Conservation (phyloP, 2,113 vertebrate genomes). For the Campylomormyrus tamandua region DNA sequence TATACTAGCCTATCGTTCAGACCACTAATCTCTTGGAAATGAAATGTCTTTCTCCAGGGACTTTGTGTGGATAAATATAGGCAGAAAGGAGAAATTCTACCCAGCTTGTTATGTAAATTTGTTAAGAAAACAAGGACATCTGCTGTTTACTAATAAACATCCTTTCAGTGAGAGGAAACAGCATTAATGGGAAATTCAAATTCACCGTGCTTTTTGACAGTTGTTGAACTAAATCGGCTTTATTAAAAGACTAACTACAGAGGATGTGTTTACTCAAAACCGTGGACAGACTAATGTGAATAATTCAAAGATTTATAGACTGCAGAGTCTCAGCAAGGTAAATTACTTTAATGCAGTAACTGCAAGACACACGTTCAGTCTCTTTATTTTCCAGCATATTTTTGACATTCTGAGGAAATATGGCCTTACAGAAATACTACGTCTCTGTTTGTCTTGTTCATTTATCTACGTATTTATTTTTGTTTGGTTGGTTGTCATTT, state of each 20-base stretch:
- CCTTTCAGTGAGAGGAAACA: slow-evolving; percentile 26
- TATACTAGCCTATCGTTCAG: slow-evolving; percentile 30
- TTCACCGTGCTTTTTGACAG: slow-evolving; percentile 30
- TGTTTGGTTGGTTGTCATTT: too few relatives aligned
- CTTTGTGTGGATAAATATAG: slow-evolving; percentile 32
- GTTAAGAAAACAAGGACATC: slow-evolving; percentile 41
- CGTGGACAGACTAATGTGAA: slow-evolving; percentile 1
- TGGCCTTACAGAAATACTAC: background rate
- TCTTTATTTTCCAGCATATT: background rate
- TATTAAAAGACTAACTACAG: slow-evolving; percentile 26
- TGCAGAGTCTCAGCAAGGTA: background rate
- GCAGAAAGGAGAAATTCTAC: slow-evolving; percentile 27
- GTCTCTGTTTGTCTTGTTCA: background rate
- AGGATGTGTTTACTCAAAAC: slow-evolving; percentile 21
- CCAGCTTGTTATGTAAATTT: slow-evolving; percentile 38
- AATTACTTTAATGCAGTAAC: background rate
- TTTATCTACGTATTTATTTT: background rate
- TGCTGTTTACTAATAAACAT: slow-evolving; percentile 40
- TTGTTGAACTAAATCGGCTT: slow-evolving; percentile 33
- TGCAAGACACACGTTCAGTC: slow-evolving; percentile 1
- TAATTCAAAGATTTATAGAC: slow-evolving; percentile 21
- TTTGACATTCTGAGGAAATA: background rate
- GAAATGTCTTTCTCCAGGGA: slow-evolving; percentile 35
- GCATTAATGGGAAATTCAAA: slow-evolving; percentile 34
- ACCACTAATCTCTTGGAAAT: slow-evolving; percentile 35